phyloP scores from a whole-genome alignment of 2,797 vertebrate species.

The Phyllotis vaccarum region DNA sequence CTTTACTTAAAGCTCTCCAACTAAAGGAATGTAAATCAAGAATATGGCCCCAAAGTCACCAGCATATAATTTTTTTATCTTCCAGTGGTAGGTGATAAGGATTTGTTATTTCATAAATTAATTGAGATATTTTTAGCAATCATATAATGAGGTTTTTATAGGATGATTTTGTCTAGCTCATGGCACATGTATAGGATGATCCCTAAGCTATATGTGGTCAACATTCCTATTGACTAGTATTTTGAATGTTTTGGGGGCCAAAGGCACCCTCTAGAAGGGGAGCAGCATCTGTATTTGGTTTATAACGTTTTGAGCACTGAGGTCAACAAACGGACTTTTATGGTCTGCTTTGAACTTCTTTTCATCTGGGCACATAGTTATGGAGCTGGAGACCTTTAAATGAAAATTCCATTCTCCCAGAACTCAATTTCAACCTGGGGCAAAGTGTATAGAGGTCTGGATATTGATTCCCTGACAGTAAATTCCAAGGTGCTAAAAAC shows the following conservation, averaged over 20 bases:
- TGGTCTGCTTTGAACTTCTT: slow-evolving; percentile 65
- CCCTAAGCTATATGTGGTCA: neutral
- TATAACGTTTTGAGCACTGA: neutral
- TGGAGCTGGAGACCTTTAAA: slow-evolving; percentile 62
- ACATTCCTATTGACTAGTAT: neutral
- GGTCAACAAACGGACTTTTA: slow-evolving; percentile 67
- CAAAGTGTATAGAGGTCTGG: slow-evolving; percentile 27
- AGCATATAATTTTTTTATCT: neutral
- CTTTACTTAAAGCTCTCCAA: slow-evolving; percentile 22
- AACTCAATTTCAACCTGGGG: slow-evolving; percentile 70
- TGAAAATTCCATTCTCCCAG: slow-evolving; percentile 65
- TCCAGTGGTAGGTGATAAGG: neutral
- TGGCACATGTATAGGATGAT: neutral
- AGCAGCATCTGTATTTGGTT: slow-evolving; percentile 58
- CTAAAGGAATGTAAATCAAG: slow-evolving; percentile 14
- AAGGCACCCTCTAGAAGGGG: neutral
- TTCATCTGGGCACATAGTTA: slow-evolving; percentile 60
- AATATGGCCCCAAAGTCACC: neutral
- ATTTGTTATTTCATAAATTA: neutral
- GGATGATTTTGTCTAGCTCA: neutral
- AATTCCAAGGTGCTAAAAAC: slow-evolving; percentile 55
- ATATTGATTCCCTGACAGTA: slow-evolving; percentile 65
- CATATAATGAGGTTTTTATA: neutral
- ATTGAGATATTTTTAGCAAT: neutral
- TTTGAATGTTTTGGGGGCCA: neutral